Percentiles rank a stretch among this genome's conserved stretches.
phyloP scores from a whole-genome alignment of 2,888 invertebrate species.

The Mesochorus sp. region DNA sequence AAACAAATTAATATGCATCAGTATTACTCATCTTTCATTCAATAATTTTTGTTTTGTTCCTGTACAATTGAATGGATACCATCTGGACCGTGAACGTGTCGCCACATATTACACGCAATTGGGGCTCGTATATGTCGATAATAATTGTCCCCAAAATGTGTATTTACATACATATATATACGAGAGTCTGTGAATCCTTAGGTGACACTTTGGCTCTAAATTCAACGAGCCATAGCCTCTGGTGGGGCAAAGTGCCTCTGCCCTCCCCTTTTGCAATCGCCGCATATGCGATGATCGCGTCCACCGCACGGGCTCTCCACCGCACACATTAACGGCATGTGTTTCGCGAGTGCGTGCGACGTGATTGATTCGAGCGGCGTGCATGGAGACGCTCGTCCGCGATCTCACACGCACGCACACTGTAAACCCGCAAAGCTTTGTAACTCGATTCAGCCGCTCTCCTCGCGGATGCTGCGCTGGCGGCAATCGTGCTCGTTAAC shows the following conservation, averaged over 20 bases:
- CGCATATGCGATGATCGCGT: slow-evolving; percentile 69
- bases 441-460: slow-evolving; percentile 32
- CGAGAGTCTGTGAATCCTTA: slow-evolving; percentile 71
- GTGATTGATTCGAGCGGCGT: slow-evolving; percentile 79
- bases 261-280: slow-evolving; percentile 26
- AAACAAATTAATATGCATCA: too few species aligned
- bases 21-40: slow-evolving; percentile 1
- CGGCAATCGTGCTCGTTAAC: slow-evolving; percentile 22
- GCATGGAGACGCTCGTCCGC: slow-evolving; percentile 50
- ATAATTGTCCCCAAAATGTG: slow-evolving; percentile 75
- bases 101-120: not conserved
- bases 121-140: slow-evolving; percentile 45
- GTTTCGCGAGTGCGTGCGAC: slow-evolving; percentile 77
- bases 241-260: slow-evolving; percentile 4
- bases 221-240: slow-evolving; percentile 15
- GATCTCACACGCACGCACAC: slow-evolving; percentile 1
- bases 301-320: too few species aligned
- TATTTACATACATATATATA: slow-evolving; percentile 48
- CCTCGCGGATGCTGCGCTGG: not conserved
- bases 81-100: not conserved
- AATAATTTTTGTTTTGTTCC: not conserved
- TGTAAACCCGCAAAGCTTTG: not conserved
- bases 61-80: not conserved
- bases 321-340: slow-evolving; percentile 79
- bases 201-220: too few species aligned